Percentiles rank a stretch among this genome's conserved stretches.
These are phyloP conservation scores for Galagoides demidoff DNA, from an alignment of 2,797 vertebrate species.

Conservation along the genomic window DNA sequence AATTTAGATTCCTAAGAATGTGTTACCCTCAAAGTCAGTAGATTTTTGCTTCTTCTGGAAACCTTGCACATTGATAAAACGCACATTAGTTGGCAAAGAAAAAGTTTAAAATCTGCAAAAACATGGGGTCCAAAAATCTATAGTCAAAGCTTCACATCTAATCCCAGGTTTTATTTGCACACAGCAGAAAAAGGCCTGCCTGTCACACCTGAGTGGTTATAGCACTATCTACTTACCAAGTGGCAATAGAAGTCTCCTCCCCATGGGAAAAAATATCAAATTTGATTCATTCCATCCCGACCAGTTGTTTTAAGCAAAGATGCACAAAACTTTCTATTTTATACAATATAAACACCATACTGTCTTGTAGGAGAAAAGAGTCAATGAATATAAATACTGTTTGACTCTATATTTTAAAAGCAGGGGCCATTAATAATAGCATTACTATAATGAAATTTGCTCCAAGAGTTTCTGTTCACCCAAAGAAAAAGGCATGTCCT, in stretches of 20 bases:
- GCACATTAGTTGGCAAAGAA: neutral
- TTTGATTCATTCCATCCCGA: conserved; percentile 4
- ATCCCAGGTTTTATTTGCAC: neutral
- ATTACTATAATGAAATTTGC: conserved; percentile 31
- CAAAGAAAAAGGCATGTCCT: conserved; percentile 20
- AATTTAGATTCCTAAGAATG: conserved; percentile 20
- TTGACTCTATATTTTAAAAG: neutral
- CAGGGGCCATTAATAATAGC: neutral
- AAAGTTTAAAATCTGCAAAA: conserved; percentile 20
- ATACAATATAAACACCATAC: neutral
- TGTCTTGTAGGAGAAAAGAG: neutral
- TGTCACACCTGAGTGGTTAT: neutral
- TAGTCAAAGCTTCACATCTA: neutral
- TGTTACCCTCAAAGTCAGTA: neutral
- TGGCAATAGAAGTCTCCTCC: neutral
- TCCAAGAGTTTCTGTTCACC: neutral
- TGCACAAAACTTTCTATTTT: neutral
- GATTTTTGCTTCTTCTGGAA: conserved; percentile 12
- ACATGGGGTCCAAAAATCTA: neutral
- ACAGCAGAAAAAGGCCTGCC: neutral
- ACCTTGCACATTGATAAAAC: neutral
- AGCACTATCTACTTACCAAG: neutral
- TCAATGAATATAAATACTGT: neutral
- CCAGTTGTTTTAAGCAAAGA: conserved; percentile 27
- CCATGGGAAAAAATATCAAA: conserved; percentile 3